Evolutionary conservation across 2,888 invertebrate genomes (phyloP).

Genomic region (Masnerella sp.): DNA sequence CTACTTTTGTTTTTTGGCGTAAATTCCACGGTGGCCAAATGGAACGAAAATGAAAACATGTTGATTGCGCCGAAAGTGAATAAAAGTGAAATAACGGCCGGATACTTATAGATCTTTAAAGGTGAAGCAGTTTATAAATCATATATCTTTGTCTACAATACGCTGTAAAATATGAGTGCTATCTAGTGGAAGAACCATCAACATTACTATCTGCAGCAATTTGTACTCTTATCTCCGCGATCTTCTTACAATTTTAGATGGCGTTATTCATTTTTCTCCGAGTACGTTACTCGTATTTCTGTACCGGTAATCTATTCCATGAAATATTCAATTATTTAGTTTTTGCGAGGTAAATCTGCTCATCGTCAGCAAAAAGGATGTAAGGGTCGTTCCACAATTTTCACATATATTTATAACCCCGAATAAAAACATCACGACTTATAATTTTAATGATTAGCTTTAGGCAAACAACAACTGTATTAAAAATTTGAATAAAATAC

Average conservation of each 20-base stretch:
- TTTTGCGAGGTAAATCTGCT: no score
- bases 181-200: slow-evolving; percentile 38
- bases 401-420: neutral
- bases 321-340: slow-evolving; percentile 4
- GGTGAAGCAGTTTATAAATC: slow-evolving; percentile 22
- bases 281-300: slow-evolving; percentile 15
- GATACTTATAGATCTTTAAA: slow-evolving; percentile 28
- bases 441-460: no score
- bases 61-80: slow-evolving; percentile 8
- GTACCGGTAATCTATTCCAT: slow-evolving; percentile 11
- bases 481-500: no score
- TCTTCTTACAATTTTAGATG: slow-evolving; percentile 39
- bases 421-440: no score
- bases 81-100: slow-evolving; percentile 15
- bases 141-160: slow-evolving; percentile 36
- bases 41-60: no score
- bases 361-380: no score
- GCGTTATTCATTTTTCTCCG: slow-evolving; percentile 28
- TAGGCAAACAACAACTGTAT: no score
- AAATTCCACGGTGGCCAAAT: no score
- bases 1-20: slow-evolving; percentile 10
- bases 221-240: slow-evolving; percentile 41
- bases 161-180: slow-evolving; percentile 33
- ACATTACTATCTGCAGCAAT: slow-evolving; percentile 40
- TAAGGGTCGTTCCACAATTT: no score